Evolutionary conservation across 2,113 vertebrate genomes (phyloP).

Genomic region (Pollimyrus isidori): DNA sequence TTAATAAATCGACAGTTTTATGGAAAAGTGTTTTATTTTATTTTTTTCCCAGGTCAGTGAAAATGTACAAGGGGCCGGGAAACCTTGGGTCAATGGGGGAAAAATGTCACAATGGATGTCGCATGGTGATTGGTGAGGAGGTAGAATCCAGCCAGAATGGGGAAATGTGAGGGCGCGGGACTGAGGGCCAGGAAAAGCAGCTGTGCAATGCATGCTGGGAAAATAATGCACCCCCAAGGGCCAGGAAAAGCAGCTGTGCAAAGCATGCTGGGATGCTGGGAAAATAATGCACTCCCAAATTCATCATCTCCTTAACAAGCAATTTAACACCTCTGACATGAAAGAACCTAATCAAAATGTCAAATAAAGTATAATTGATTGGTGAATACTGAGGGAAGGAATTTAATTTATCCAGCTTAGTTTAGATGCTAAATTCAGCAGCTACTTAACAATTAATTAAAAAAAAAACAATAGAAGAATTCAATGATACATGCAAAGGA

Average conservation of each 20-base stretch:
- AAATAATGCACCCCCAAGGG: not conserved
- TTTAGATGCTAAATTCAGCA: not conserved
- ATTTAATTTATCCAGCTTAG: constrained; percentile 23
- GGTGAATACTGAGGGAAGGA: constrained; percentile 21
- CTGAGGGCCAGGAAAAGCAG: not conserved
- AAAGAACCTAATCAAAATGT: constrained; percentile 30
- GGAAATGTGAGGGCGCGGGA: not conserved
- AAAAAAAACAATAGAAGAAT: not conserved
- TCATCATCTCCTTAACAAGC: not conserved
- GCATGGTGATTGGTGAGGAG: not conserved
- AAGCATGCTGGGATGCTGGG: not conserved
- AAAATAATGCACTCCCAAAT: not conserved
- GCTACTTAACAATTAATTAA: not conserved
- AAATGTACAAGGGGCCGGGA: not conserved
- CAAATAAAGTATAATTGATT: constrained; percentile 42
- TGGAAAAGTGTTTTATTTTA: not conserved
- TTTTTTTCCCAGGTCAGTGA: not conserved
- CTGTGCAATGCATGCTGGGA: not conserved
- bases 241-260: not conserved
- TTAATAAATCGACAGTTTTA: too few species aligned
- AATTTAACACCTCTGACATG: constrained; percentile 21
- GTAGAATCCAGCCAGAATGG: not conserved
- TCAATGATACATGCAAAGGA: not conserved
- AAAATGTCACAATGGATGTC: not conserved
- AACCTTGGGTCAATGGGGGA: not conserved